Evolutionary conservation across 2,113 vertebrate species (phyloP), one percentile per base, ranked within the genome.

Genomic region (Podarcis raffonei): DNA sequence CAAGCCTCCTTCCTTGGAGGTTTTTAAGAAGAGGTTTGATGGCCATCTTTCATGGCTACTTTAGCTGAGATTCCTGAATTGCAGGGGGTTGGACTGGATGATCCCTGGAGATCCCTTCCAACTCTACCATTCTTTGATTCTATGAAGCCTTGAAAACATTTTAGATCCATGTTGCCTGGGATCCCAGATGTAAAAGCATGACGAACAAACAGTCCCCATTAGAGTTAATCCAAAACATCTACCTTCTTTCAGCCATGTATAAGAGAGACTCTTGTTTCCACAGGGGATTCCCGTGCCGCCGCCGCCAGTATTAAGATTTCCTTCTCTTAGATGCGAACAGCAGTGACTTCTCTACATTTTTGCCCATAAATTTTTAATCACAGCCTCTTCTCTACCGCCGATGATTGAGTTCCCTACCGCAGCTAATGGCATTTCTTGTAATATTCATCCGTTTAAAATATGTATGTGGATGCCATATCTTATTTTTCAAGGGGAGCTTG

Each of bases 361-460:
- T 92, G 84, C 84, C 92, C 86, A 95, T 97, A 93, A 97, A 97
- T 95, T 96, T 97, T 97, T 97, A 96, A 97, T 96, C 93, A 96
- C 86, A 95, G 87, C 65, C 91, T 94, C 93, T 94, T 89, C 91
- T 94, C 90, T 90, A 77, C 88, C 23, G 15, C 89, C 93, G 90
- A 83, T 97, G 95, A 97, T 96, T 97, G 92, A 97, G 96, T 92
- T 96, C 89, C 75, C 92, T 88, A 95, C 88, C 88, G 94, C 85
- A 85, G 90, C 91, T 97, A 95, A 96, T 95, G 91, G 90, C 53
- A 87, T 96, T 94, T 93, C 93, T 91, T 93, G 87, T 94, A 95
- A 97, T 95, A 96, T 95, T 95, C 91, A 95, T 95, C 95, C 90
- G 95, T 94, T 95, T 96, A 93, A 96, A 95, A 95, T 93, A 95